Evolutionary conservation across 2,113 vertebrate genomes (phyloP).

Genomic region (Phylloscopus trochilus): DNA sequence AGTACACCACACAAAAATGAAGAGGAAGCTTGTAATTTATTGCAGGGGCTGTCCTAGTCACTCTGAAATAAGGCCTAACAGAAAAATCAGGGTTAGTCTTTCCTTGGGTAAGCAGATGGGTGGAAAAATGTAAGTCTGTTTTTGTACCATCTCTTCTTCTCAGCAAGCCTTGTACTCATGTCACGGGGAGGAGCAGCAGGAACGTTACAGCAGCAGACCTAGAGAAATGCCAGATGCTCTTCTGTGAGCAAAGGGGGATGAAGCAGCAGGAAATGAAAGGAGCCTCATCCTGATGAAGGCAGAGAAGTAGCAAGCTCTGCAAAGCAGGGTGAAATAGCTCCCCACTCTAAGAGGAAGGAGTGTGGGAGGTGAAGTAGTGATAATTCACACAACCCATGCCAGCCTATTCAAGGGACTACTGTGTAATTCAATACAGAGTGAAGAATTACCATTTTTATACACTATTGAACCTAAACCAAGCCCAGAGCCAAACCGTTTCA

Average conservation of each 20-base stretch:
- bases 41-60: not conserved
- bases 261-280: not conserved
- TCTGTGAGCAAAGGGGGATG: not conserved
- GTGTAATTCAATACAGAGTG: not conserved
- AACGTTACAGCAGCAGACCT: conserved; percentile 14
- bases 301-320: not conserved
- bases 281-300: not conserved
- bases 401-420: not conserved
- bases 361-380: not conserved
- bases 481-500: not conserved
- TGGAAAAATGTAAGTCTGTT: not conserved
- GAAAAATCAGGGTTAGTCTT: not conserved
- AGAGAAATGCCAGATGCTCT: conserved; percentile 46
- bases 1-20: not conserved
- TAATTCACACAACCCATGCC: not conserved
- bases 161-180: not conserved
- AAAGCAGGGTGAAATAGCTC: not conserved
- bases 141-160: not conserved
- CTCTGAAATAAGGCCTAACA: not conserved
- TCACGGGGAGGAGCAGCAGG: not conserved
- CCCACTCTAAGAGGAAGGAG: not conserved
- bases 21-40: not conserved
- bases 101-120: conserved; percentile 12
- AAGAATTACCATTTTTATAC: not conserved
- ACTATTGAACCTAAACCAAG: not conserved